phyloP scores from a whole-genome alignment of 92 coral and sea anemone genomes.

The Chrysogorgia sp. region DNA sequence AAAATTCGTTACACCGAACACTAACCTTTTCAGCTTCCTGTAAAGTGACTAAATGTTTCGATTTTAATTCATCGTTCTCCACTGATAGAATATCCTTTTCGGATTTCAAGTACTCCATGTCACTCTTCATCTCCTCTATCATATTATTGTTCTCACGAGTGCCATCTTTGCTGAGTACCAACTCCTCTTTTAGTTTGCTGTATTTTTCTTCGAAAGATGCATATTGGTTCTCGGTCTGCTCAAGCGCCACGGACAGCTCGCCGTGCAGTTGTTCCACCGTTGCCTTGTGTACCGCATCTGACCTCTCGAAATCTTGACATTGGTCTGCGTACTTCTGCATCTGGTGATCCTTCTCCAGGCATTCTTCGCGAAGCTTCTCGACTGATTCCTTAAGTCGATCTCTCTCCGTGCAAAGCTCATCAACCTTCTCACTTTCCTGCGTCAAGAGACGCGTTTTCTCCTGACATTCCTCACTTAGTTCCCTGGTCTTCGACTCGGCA shows the following conservation, averaged over 20 bases:
- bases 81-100: too few relatives aligned
- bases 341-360: neutral
- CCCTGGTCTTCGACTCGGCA: conserved; percentile 44
- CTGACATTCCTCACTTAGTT: conserved; percentile 32
- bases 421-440: neutral
- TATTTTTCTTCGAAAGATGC: neutral
- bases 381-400: neutral
- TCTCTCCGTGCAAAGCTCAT: neutral
- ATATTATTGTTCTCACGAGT: neutral
- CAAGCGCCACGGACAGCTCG: neutral
- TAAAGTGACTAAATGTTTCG: too few relatives aligned
- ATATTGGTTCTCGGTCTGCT: neutral
- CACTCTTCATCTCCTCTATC: neutral
- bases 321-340: neutral
- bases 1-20: too few relatives aligned
- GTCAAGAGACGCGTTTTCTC: neutral
- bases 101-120: neutral
- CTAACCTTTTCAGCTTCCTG: too few relatives aligned
- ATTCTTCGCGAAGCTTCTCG: neutral
- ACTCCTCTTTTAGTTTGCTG: neutral
- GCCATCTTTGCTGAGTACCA: neutral
- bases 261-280: neutral
- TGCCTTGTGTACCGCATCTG: neutral
- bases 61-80: too few relatives aligned
- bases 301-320: neutral